Conservation (phyloP, 2,113 vertebrate genomes). For the Natator depressus region DNA sequence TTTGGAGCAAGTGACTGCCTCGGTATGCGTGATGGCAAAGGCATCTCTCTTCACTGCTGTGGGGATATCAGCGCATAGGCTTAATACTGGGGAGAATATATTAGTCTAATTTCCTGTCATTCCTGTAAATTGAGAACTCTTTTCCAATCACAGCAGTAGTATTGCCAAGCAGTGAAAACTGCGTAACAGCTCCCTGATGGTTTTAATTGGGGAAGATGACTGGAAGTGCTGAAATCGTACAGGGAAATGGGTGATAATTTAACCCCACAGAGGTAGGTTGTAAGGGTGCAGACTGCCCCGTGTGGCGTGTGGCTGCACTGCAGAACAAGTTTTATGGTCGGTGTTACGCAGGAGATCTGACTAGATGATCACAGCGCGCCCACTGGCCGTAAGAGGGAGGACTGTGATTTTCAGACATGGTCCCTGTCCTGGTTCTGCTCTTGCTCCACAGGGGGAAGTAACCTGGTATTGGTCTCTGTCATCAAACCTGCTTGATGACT, state of each 20-base stretch:
- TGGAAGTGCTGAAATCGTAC: neutral
- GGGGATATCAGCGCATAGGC: accelerated
- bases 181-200: neutral
- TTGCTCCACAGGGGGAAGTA: neutral
- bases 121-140: neutral
- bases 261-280: neutral
- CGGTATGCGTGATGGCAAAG: accelerated
- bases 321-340: neutral
- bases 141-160: neutral
- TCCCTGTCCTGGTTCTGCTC: neutral
- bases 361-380: neutral
- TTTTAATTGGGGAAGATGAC: neutral
- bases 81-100: neutral
- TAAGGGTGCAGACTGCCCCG: neutral
- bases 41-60: neutral
- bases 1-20: neutral
- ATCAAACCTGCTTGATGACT: neutral
- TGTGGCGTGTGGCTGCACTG: neutral
- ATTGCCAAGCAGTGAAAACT: neutral
- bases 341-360: neutral
- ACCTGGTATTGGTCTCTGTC: neutral
- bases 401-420: neutral
- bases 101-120: neutral
- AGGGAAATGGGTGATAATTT: neutral
- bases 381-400: neutral